A percentile compares a stretch with the other conserved stretches of the same genome.
phyloP scores from a whole-genome alignment of 2,888 invertebrate genomes.

The Chrysolina americana region DNA sequence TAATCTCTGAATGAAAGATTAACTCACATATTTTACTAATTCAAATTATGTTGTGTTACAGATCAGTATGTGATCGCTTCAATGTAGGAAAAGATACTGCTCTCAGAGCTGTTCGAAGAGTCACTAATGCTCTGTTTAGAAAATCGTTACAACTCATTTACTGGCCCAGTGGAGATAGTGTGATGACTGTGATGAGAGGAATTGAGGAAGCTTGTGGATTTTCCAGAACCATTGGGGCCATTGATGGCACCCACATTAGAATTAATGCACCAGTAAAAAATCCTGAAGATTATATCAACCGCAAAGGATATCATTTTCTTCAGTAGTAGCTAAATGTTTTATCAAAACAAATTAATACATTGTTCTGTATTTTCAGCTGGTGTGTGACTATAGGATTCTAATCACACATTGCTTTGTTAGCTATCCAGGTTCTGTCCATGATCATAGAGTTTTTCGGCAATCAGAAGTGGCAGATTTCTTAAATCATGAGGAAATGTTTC shows the following conservation, averaged over 20 bases:
- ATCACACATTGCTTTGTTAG: too few species aligned
- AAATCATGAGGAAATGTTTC: neutral
- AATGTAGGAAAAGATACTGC: slow-evolving; percentile 4
- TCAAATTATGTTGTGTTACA: too few species aligned
- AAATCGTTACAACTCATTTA: neutral
- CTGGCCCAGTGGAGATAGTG: neutral
- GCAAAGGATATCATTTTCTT: neutral
- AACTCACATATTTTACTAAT: too few species aligned
- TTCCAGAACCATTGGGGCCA: slow-evolving; percentile 13
- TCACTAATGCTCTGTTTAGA: neutral
- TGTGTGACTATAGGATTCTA: too few species aligned
- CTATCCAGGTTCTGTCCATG: too few species aligned
- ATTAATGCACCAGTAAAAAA: slow-evolving; percentile 18
- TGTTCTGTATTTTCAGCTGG: too few species aligned
- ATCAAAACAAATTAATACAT: too few species aligned
- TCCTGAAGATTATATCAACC: slow-evolving; percentile 24
- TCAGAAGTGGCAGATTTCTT: too few species aligned
- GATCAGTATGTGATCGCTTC: neutral
- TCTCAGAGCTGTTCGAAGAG: neutral
- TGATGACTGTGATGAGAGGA: neutral
- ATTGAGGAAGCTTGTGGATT: neutral
- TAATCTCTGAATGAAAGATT: too few species aligned
- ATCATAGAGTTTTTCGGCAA: too few species aligned
- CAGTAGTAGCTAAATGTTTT: too few species aligned
- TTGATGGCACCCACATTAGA: slow-evolving; percentile 21